Evolutionary conservation across 2,888 invertebrate species (phyloP).

Genomic region (Hirtodrosophila cameraria): DNA sequence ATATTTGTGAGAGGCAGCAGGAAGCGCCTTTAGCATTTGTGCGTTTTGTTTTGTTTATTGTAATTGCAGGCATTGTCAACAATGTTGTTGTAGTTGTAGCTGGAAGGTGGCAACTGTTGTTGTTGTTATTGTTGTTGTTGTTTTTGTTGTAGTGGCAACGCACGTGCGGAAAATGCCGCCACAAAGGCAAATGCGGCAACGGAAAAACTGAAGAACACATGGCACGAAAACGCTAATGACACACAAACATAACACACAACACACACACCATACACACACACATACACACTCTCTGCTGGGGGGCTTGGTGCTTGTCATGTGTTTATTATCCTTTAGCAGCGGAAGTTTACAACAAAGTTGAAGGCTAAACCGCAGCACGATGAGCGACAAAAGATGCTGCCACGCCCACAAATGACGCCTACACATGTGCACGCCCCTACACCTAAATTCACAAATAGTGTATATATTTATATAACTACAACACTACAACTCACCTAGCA

Average conservation of each 20-base stretch:
- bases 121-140: constrained; percentile 28
- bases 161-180: constrained; percentile 56
- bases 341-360: constrained; percentile 68
- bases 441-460: constrained; percentile 6
- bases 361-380: constrained; percentile 51
- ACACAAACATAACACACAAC: constrained; percentile 39
- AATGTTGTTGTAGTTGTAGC: constrained; percentile 29
- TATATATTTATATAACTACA: too few relatives aligned
- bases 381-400: constrained; percentile 58
- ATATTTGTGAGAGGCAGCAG: constrained; percentile 16
- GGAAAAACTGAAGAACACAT: constrained; percentile 57
- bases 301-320: constrained; percentile 61
- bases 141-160: constrained; percentile 40
- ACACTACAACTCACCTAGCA: too few relatives aligned
- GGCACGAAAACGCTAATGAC: constrained; percentile 64
- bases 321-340: constrained; percentile 73
- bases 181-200: constrained; percentile 44
- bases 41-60: constrained; percentile 75
- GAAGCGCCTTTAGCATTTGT: constrained; percentile 63
- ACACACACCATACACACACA: constrained; percentile 5
- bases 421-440: constrained; percentile 3
- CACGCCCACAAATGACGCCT: constrained; percentile 34
- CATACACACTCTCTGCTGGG: constrained; percentile 40
- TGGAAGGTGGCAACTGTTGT: constrained; percentile 22
- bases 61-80: constrained; percentile 70